phyloP scores from a whole-genome alignment of 2,113 vertebrate species.

The Pomatorhinus ruficollis region DNA sequence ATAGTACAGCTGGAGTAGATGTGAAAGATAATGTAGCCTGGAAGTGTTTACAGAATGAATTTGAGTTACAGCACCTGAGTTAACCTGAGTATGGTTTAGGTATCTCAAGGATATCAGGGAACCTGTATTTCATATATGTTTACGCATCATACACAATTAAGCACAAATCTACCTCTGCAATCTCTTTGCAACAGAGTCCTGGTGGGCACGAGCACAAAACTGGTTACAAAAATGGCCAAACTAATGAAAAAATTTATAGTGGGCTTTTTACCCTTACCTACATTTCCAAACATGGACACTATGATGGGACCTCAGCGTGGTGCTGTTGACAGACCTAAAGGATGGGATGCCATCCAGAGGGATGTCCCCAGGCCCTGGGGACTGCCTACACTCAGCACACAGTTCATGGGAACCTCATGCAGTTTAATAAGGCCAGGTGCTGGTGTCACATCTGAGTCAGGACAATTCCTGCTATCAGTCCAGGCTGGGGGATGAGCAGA shows the following conservation, averaged over 20 bases:
- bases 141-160: background rate
- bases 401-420: background rate
- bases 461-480: rapidly evolving
- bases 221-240: background rate
- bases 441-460: background rate
- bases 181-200: background rate
- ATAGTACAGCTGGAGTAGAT: background rate
- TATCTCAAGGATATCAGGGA: background rate
- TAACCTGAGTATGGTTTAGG: background rate
- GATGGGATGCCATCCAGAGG: background rate
- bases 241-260: background rate
- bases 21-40: background rate
- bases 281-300: background rate
- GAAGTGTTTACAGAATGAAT: background rate
- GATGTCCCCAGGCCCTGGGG: background rate
- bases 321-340: background rate
- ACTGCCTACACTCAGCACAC: background rate
- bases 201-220: background rate
- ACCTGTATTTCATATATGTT: background rate
- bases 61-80: background rate
- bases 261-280: background rate
- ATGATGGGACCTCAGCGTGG: background rate
- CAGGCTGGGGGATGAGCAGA: background rate
- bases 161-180: background rate
- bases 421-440: background rate